These are phyloP conservation scores for Oceanodroma tethys DNA, from an alignment of 2,113 vertebrate species.

Conservation along the genomic window DNA sequence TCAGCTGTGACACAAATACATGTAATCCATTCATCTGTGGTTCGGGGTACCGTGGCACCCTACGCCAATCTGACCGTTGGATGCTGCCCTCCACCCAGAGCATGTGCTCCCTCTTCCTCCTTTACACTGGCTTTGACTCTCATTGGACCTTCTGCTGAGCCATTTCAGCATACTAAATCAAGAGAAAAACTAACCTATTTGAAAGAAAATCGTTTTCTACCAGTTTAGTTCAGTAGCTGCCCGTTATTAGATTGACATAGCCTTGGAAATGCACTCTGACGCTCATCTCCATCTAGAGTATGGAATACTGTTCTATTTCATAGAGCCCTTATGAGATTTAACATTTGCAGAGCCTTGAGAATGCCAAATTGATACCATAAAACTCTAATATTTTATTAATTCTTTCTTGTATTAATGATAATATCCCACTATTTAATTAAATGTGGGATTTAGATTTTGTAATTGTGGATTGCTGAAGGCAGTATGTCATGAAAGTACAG, in stretches of 20 bases:
- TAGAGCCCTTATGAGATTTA: background rate
- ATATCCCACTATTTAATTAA: background rate
- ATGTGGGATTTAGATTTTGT: background rate
- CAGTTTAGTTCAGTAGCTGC: background rate
- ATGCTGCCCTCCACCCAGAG: background rate
- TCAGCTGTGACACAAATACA: background rate
- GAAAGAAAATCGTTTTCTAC: background rate
- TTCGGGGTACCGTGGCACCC: background rate
- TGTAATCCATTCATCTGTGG: background rate
- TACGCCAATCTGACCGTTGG: background rate
- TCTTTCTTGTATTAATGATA: background rate
- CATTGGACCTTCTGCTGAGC: background rate
- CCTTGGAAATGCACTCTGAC: background rate
- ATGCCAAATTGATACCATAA: background rate
- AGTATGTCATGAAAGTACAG: background rate
- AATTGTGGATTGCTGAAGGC: background rate
- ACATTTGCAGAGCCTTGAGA: background rate
- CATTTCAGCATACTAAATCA: background rate
- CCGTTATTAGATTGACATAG: background rate
- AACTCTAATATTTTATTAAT: background rate
- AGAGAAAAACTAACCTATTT: background rate
- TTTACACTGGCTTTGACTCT: background rate
- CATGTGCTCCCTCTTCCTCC: background rate
- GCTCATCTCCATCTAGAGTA: background rate
- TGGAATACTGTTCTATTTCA: background rate